Conservation (phyloP, 2,888 invertebrate genomes). For the Apeira syringaria region DNA sequence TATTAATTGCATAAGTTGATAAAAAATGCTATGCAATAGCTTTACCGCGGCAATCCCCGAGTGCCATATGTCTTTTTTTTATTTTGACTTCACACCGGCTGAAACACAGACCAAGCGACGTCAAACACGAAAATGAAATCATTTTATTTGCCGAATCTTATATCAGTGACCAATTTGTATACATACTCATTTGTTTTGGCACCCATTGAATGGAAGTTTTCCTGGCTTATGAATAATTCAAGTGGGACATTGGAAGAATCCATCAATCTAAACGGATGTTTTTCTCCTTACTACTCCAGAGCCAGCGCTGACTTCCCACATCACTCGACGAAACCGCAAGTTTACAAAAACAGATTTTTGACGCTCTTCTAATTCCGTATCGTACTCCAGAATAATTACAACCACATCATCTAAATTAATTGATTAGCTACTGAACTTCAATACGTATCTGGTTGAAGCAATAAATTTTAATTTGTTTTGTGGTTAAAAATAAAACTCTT, state of each 20-base stretch:
- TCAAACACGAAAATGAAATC: too few relatives aligned
- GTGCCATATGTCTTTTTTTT: too few relatives aligned
- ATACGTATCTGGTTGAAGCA: constrained; percentile 31
- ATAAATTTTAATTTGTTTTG: constrained; percentile 27
- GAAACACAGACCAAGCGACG: too few relatives aligned
- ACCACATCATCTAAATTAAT: constrained; percentile 31
- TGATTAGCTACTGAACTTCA: constrained; percentile 29
- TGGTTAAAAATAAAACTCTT: constrained; percentile 5
- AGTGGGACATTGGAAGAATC: constrained; percentile 15
- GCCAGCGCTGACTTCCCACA: constrained; percentile 10
- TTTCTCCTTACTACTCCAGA: constrained; percentile 1
- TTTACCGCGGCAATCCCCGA: too few relatives aligned
- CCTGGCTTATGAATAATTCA: constrained; percentile 2
- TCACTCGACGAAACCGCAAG: constrained; percentile 8
- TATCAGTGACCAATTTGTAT: too few relatives aligned
- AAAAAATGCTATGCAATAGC: too few relatives aligned
- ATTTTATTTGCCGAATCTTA: too few relatives aligned
- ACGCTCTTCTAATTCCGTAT: constrained; percentile 33
- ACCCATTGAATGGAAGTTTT: constrained; percentile 1
- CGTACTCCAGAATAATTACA: constrained; percentile 24
- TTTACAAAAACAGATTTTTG: constrained; percentile 26
- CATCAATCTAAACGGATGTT: constrained; percentile 21
- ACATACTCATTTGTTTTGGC: background rate
- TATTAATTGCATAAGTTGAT: too few relatives aligned
- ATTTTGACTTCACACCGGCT: too few relatives aligned